Conservation (phyloP, 2,888 invertebrate genomes). For the Silvanus unidentatus region DNA sequence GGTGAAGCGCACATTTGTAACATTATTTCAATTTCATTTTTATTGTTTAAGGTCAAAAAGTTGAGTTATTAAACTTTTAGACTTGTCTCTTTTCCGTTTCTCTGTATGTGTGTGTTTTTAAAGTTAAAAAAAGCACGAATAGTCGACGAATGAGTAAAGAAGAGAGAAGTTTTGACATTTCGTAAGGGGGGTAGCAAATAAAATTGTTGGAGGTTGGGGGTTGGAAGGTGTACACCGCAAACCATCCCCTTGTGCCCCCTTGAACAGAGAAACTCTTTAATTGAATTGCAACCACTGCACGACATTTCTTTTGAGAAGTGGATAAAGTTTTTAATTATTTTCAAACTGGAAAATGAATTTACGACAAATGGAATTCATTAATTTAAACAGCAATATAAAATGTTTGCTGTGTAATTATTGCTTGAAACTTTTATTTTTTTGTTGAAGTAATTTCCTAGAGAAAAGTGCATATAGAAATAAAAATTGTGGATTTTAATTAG, state of each 20-base stretch:
- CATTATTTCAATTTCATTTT: conserved; percentile 5
- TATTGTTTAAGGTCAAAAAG: conserved; percentile 22
- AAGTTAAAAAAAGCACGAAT: conserved; percentile 17
- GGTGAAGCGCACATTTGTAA: conserved; percentile 24
- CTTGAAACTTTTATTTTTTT: too few species aligned
- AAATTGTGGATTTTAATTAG: too few species aligned
- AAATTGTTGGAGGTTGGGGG: conserved; percentile 8
- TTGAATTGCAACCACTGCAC: conserved; percentile 45
- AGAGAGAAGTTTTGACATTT: conserved; percentile 39
- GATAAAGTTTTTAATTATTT: conserved; percentile 46
- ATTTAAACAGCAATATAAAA: conserved; percentile 12
- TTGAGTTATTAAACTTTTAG: conserved; percentile 25
- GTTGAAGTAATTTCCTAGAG: too few species aligned
- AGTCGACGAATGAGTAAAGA: conserved; percentile 28
- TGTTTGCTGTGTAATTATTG: conserved; percentile 3
- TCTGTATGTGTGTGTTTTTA: too few species aligned
- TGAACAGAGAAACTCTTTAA: conserved; percentile 38
- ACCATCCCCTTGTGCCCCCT: conserved; percentile 7
- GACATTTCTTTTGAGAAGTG: conserved; percentile 44
- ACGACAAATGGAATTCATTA: conserved; percentile 42
- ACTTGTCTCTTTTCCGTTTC: not conserved
- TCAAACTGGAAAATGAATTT: conserved; percentile 43
- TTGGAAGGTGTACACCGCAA: conserved; percentile 5
- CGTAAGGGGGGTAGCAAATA: conserved; percentile 15
- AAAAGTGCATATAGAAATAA: too few species aligned